These are phyloP conservation scores for Mormyrops boulengeri DNA, from an alignment of 2,797 vertebrate genomes.

Conservation along the genomic window DNA sequence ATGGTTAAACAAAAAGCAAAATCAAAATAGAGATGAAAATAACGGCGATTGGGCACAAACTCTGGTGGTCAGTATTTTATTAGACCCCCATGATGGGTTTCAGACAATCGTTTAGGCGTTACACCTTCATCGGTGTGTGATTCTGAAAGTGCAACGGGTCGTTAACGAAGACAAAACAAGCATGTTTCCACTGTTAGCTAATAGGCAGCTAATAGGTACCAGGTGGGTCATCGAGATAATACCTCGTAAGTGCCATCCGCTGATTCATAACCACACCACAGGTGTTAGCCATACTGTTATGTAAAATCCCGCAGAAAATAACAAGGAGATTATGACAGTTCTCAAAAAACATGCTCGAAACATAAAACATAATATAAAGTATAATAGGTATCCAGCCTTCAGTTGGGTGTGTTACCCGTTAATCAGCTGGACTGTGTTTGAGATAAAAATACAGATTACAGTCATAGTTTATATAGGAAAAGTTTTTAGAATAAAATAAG, in stretches of 20 bases:
- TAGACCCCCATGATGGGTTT: neutral
- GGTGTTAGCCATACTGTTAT: neutral
- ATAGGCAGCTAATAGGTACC: neutral
- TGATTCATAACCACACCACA: neutral
- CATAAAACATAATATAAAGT: neutral
- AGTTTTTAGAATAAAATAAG: neutral
- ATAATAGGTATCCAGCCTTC: neutral
- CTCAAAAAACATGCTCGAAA: neutral
- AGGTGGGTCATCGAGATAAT: neutral
- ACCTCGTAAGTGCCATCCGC: neutral
- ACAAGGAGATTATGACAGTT: neutral
- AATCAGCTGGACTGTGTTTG: neutral
- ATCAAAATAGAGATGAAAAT: neutral
- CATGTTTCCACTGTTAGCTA: neutral
- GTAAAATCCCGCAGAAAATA: neutral
- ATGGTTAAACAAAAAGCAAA: neutral
- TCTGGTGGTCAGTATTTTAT: neutral
- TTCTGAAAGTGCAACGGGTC: neutral
- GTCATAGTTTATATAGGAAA: neutral
- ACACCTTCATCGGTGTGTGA: neutral
- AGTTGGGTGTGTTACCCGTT: neutral
- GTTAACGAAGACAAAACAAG: neutral
- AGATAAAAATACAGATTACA: neutral
- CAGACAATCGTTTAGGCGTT: neutral
- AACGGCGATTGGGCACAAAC: neutral